These are phyloP conservation scores for Bergia puertoricense DNA, from an alignment of 92 coral and sea anemone genomes.

Conservation along the genomic window DNA sequence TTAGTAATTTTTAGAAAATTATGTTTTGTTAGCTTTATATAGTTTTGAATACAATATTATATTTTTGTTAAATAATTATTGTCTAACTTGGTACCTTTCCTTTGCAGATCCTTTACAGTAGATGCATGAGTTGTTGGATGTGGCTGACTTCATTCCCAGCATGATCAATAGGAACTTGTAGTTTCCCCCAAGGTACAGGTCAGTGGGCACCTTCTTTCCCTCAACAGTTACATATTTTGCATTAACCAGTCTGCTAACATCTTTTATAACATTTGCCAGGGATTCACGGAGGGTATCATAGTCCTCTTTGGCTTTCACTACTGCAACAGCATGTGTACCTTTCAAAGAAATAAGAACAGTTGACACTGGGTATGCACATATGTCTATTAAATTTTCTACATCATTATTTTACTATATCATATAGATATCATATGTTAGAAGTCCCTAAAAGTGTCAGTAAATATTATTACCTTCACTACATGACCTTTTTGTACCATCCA, in stretches of 20 bases:
- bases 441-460: no score
- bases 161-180: conserved; percentile 7
- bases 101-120: conserved; percentile 18
- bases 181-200: conserved; percentile 11
- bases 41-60: background rate
- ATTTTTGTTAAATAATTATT: background rate
- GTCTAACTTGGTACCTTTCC: background rate
- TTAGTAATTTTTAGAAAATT: no score
- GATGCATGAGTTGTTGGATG: conserved; percentile 5
- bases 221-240: background rate
- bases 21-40: background rate
- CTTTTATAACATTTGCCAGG: background rate
- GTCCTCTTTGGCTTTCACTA: conserved; percentile 13
- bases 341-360: background rate
- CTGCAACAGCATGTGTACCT: conserved; percentile 21
- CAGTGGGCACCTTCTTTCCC: background rate
- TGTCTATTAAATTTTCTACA: no score
- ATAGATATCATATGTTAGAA: no score
- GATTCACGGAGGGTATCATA: background rate
- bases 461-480: background rate
- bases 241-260: background rate
- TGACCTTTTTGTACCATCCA: background rate
- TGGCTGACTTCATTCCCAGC: conserved; percentile 36
- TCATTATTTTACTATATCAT: no score
- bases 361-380: background rate